These are phyloP conservation scores for Mythimna ferrago DNA, from an alignment of 2,888 invertebrate species.

Conservation along the genomic window DNA sequence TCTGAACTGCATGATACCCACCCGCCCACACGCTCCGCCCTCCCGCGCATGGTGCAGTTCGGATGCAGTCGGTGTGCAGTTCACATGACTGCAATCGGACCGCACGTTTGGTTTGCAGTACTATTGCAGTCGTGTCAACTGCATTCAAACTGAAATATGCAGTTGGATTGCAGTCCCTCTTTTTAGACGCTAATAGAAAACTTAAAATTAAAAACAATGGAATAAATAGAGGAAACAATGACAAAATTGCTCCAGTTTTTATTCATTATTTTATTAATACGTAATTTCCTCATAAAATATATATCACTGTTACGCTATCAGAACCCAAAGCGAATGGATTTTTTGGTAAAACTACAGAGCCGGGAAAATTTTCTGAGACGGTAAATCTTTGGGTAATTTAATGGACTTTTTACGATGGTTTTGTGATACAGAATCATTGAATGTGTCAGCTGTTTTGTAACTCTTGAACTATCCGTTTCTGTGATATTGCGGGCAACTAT, in stretches of 20 bases:
- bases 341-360: conserved; percentile 7
- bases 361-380: conserved; percentile 21
- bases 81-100: too few relatives aligned
- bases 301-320: conserved; percentile 1
- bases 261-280: conserved; percentile 15
- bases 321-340: conserved; percentile 8
- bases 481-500: too few relatives aligned
- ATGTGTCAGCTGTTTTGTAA: conserved; percentile 15
- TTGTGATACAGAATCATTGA: conserved; percentile 1
- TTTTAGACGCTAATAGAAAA: not conserved
- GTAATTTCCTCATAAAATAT: conserved; percentile 14
- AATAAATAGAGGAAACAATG: not conserved
- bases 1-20: too few relatives aligned
- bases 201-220: not conserved
- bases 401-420: conserved; percentile 17
- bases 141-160: too few relatives aligned
- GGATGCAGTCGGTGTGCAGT: too few relatives aligned
- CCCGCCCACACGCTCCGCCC: too few relatives aligned
- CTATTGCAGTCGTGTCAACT: too few relatives aligned
- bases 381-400: conserved; percentile 36
- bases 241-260: not conserved
- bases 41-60: too few relatives aligned
- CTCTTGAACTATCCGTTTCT: not conserved
- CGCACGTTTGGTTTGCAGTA: too few relatives aligned
- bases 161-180: too few relatives aligned